Conservation (phyloP, 2,888 invertebrate genomes). For the Amblyjoppa fuscipennis region DNA sequence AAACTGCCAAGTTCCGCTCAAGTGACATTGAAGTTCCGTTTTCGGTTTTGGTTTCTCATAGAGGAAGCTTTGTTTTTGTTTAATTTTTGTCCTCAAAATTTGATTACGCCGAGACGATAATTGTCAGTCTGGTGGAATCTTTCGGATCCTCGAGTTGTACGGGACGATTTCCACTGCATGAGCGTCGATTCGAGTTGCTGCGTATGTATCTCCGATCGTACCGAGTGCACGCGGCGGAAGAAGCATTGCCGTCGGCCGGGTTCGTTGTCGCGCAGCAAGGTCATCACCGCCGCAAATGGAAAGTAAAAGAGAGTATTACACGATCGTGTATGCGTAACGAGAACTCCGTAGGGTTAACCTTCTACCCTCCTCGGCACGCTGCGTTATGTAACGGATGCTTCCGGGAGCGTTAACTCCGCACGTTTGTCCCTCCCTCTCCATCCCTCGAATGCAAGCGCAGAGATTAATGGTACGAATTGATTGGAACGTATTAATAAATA, state of each 20-base stretch:
- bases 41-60: no score
- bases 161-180: background rate
- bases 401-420: slow-evolving; percentile 59
- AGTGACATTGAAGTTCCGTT: no score
- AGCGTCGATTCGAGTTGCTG: background rate
- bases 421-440: background rate
- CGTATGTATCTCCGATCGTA: background rate
- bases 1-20: no score
- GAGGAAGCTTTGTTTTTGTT: no score
- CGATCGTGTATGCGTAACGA: slow-evolving; percentile 67
- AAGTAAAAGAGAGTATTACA: slow-evolving; percentile 66
- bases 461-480: slow-evolving; percentile 17
- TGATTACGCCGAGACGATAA: background rate
- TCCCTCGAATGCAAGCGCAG: slow-evolving; percentile 2
- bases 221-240: slow-evolving; percentile 40
- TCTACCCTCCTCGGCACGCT: slow-evolving; percentile 64
- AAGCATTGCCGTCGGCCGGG: slow-evolving; percentile 53
- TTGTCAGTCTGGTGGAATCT: background rate
- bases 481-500: slow-evolving; percentile 9
- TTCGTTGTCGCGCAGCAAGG: slow-evolving; percentile 69
- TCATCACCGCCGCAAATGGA: slow-evolving; percentile 65
- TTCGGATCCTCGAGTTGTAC: background rate
- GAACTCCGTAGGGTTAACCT: slow-evolving; percentile 66
- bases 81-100: background rate
- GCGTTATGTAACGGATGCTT: slow-evolving; percentile 60